These are phyloP conservation scores for Sicus ferrugineus DNA, from an alignment of 2,888 invertebrate species.

Conservation along the genomic window DNA sequence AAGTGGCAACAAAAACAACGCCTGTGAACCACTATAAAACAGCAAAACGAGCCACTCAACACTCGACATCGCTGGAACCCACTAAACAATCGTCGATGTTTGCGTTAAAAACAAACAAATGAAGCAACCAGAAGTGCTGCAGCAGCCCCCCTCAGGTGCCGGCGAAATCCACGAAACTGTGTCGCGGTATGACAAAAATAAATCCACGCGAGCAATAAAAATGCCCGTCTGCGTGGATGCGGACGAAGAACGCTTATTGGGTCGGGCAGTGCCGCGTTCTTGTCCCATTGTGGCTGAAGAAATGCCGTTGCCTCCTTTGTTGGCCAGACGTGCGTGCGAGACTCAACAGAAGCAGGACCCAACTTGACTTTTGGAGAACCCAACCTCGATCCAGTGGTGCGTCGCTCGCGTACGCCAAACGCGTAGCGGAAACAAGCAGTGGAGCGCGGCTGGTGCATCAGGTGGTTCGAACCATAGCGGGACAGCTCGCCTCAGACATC, in stretches of 20 bases:
- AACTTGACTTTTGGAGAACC: background rate
- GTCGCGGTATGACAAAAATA: background rate
- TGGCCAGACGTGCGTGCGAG: background rate
- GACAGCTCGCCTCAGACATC: background rate
- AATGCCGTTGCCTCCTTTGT: conserved; percentile 25
- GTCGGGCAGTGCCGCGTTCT: background rate
- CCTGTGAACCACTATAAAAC: conserved; percentile 8
- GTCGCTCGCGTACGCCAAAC: background rate
- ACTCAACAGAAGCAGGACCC: background rate
- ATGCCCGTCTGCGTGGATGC: background rate
- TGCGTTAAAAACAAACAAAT: conserved; percentile 2
- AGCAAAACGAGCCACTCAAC: background rate
- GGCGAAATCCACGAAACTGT: conserved; percentile 1
- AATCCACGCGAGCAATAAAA: background rate
- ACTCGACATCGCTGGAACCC: background rate
- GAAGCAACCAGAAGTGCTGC: conserved; percentile 8
- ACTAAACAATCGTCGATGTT: conserved; percentile 13
- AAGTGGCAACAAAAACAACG: background rate
- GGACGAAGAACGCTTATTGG: background rate
- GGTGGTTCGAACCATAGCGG: background rate
- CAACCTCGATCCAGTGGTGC: background rate
- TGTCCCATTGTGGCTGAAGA: background rate
- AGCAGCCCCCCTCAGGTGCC: background rate
- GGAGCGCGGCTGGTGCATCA: background rate
- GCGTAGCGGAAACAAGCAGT: background rate